phyloP scores from a whole-genome alignment of 2,113 vertebrate genomes.

The Montifringilla adamsi region DNA sequence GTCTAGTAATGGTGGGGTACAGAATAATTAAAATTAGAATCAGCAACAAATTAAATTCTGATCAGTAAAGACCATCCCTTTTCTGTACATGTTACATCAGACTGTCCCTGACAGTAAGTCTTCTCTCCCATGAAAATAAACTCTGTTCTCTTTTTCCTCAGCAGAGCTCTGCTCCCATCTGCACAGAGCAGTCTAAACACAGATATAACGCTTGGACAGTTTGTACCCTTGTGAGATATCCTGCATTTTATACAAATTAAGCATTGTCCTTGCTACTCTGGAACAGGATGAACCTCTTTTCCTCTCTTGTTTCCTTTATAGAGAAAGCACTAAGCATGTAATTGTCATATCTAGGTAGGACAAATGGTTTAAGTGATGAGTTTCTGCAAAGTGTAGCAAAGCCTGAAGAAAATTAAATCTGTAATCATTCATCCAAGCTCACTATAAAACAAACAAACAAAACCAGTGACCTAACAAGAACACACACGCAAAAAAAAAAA shows the following conservation, averaged over 20 bases:
- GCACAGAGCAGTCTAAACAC: neutral
- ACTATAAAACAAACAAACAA: neutral
- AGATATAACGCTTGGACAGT: neutral
- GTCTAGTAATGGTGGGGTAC: neutral
- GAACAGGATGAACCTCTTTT: neutral
- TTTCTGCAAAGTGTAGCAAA: neutral
- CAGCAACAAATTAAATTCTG: neutral
- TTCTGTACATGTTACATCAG: neutral
- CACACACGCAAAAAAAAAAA: neutral
- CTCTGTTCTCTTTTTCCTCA: neutral
- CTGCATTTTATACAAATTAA: constrained; percentile 22
- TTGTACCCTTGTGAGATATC: neutral
- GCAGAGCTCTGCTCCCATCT: neutral
- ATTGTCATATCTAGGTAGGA: neutral
- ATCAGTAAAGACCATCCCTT: neutral
- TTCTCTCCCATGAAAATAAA: neutral
- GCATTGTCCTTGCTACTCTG: neutral
- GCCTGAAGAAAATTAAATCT: neutral
- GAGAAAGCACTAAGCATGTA: neutral
- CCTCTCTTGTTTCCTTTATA: neutral
- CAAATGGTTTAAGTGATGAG: neutral
- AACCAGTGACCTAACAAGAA: neutral
- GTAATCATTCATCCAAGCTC: neutral
- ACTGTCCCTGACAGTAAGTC: neutral
- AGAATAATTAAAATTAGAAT: neutral